Base-by-base conservation (phyloP, 2,113 vertebrate species). In the Hydrochoerus hydrochaeris region DNA sequence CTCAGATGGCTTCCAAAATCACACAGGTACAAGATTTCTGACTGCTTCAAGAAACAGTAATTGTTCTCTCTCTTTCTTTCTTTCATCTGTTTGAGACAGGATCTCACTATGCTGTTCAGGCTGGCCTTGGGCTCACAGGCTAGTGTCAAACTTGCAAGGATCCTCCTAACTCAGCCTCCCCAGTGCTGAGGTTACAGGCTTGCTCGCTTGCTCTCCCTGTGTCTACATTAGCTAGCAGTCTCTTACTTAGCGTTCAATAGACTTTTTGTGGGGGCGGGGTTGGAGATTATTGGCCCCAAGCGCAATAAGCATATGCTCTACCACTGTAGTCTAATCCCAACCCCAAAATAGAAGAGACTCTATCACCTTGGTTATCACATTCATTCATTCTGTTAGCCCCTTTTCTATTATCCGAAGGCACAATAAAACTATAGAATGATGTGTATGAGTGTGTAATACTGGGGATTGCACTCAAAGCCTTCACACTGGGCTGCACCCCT, bases 331-430 rank as follows among this genome's bases (percentile, higher is more conserved):
- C 60, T 7, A 78, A 26, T 41, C 26, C 54, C 28, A 67, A 87
- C 26, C 83, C 63, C 80, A 60, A 75, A 88, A 92, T 63, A 93
- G 83, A 86, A 54, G 41, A 62, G 49, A 87, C 57, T 90, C 32
- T 96, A 63, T 82, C 38, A 63, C 67, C 54, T 77, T 94, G 58
- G 81, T 38, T 84, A 77, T 28, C 24, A 75, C n/a, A 38, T 78
- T 95, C 78, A 88, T 84, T 89, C 57, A 44, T 69, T 88, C 19
- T 89, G 14, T 13, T 78, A 54, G 38, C 24, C 87, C 17, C 54
- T 93, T 95, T 95, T 58, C 67, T 54, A 67, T 86, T 71, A 54
- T 60, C 35, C 5, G 60, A 69, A 57, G n/a, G 54, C 32, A 88
- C 35, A 69, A 69, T 77, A 85, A 92, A 89, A 5, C 8, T 12